Evolutionary conservation across 1,140 invertebrate genomes (phyloP), one percentile per base, ranked within the genome.

Genomic region (Megathymus violae): DNA sequence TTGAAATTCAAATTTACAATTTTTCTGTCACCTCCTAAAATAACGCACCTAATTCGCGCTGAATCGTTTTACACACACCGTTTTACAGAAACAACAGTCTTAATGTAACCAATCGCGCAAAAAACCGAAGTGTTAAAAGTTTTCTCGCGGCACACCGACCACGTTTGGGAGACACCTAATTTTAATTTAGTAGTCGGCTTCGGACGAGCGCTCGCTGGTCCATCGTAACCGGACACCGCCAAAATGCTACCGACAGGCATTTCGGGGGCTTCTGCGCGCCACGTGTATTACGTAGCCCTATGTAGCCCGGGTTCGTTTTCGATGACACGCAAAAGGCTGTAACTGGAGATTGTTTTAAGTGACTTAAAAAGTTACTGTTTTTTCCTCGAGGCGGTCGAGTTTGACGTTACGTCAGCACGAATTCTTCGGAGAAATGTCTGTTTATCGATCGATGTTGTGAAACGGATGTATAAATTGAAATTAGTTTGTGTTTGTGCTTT

Each of bases 171-270:
- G 64, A 69, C 70, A 76, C 44, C 64, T 68, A 76, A 80, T 80
- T 80, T 73, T 73, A 80, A 78, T 72, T 72, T 68, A 69, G 70
- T 73, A 74, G 67, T 67, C 69, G 36, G 15, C 25, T 17, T 52
- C 64, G 40, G 19, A 16, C 50, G 25, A 38, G 16, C 22, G 61
- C 31, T 41, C 50, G 36, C 59, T 59, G 51, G 54, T 60, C 67
- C 51, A 64, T 59, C 11, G 73, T 27, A 71, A 82, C 74, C 27
- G 41, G 69, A 85, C 75, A 81, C 80, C 78, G 65, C 71, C 80
- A 68, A 81, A 81, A 78, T 63, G 82, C 82, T 85, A 85, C 82
- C 76, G 77, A 68, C 59, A 48, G 59, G 79, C 82, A 82, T 76
- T 83, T 79, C 61, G 62, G 74, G 50, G 82, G 82, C 80, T 85